phyloP scores from a whole-genome alignment of 1,140 invertebrate genomes.

The Euwallacea fornicatus region DNA sequence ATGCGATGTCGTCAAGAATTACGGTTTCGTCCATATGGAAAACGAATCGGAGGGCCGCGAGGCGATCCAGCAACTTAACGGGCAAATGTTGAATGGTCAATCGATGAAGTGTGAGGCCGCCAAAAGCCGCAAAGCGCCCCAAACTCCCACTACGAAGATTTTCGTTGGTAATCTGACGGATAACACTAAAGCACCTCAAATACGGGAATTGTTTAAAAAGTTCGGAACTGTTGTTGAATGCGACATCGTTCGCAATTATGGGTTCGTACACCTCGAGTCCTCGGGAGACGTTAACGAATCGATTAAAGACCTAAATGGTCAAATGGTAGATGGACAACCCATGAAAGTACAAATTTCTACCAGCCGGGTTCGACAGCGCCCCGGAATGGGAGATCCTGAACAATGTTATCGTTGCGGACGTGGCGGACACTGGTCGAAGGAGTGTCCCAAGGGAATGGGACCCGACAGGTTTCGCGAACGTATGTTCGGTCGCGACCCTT shows the following conservation, averaged over 20 bases:
- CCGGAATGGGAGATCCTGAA: conserved; percentile 93
- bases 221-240: conserved; percentile 87
- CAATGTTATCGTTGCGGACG: conserved; percentile 92
- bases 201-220: conserved; percentile 83
- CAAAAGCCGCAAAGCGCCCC: conserved; percentile 80
- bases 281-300: conserved; percentile 80
- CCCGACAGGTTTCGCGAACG: conserved; percentile 79
- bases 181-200: conserved; percentile 84
- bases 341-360: conserved; percentile 90
- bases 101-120: conserved; percentile 91
- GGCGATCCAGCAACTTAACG: conserved; percentile 90
- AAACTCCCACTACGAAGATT: conserved; percentile 85
- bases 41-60: conserved; percentile 87
- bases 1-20: conserved; percentile 95
- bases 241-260: conserved; percentile 90
- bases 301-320: conserved; percentile 83
- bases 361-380: conserved; percentile 85
- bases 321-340: conserved; percentile 80
- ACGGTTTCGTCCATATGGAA: conserved; percentile 97
- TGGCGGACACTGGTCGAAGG: conserved; percentile 93
- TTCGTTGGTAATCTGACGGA: conserved; percentile 89
- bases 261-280: conserved; percentile 86
- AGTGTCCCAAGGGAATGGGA: conserved; percentile 79
- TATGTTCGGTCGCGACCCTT: conserved; percentile 80
- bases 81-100: conserved; percentile 81